Evolutionary conservation across 35 echinoderm and acorn worm species (phyloP), one percentile per base, ranked within the genome.

Genomic region (Lytechinus variegatus): DNA sequence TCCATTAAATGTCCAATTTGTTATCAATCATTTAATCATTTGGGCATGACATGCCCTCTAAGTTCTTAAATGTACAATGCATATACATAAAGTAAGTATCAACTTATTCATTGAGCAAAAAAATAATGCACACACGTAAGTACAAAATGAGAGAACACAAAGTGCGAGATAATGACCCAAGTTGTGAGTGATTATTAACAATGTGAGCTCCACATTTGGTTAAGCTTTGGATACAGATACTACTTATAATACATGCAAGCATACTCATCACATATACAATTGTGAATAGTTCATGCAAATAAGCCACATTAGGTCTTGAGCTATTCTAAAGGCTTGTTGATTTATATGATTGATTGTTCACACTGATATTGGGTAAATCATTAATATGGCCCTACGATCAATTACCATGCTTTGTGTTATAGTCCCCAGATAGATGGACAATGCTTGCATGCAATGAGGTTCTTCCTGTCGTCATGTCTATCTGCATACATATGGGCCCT

Each of bases 121-220:
- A 87, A 90, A 53, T 52, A 52, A 90, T 90, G 88, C 88, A 90
- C 88, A 90, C 88, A 90, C 88, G 6, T 44, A 90, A 90, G 88
- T 90, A 90, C 88, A 90, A 90, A 52, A 90, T 90, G 28, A 90
- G 66, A n/a, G 16, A 79, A 79, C 19, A 79, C 66, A 79, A 3
- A 79, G 33, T 24, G 66, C 66, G n/a, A 79, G 19, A 79, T 44
- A 44, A 44, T 79, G 88, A 13, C 27, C 52, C 1, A 3, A 14
- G 27, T 33, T 54, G 52, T 54, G 0, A 90, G 14, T 12, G 52
- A 90, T 52, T 54, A 90, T 90, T 1, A 44, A 90, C 52, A 6
- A 52, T 5, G 28, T 12, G 52, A 44, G 14, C 28, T 10, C 4
- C 52, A 54, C 2, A 51, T 90, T 52, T 52, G 13, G 52, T 52